A percentile compares a stretch with the other conserved stretches of the same genome.
These are phyloP conservation scores for Caiman crocodilus DNA, from an alignment of 2,797 vertebrate species.

Conservation along the genomic window DNA sequence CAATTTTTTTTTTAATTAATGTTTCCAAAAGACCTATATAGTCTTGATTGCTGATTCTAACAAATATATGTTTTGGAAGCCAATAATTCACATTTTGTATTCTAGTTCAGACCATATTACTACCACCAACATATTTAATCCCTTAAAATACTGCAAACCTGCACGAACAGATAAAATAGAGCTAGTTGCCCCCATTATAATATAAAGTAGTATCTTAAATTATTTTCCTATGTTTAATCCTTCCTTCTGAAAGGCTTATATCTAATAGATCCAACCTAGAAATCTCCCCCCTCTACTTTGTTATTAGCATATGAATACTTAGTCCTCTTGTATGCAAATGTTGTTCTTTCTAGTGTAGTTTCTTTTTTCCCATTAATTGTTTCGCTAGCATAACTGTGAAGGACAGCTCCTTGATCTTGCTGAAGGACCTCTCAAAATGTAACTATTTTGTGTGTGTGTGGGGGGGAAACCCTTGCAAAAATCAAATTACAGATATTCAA, in stretches of 20 bases:
- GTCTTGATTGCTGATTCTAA: not conserved
- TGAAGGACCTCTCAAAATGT: conserved; percentile 3
- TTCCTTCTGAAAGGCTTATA: not conserved
- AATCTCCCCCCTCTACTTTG: not conserved
- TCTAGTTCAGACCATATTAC: not conserved
- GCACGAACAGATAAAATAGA: not conserved
- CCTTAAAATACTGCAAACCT: not conserved
- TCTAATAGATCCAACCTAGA: not conserved
- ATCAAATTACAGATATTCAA: not conserved
- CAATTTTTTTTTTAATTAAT: not conserved
- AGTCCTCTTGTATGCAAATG: not conserved
- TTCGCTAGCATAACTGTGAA: conserved; percentile 10
- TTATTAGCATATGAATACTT: not conserved
- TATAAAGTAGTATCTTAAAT: not conserved
- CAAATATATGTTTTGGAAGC: not conserved
- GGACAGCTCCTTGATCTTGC: not conserved
- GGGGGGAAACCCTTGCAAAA: not conserved
- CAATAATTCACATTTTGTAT: not conserved
- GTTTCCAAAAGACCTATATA: not conserved
- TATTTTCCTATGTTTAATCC: not conserved
- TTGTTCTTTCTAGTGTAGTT: not conserved
- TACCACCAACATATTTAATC: not conserved
- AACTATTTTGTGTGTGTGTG: not conserved
- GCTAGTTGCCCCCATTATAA: not conserved
- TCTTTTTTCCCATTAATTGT: not conserved